Conservation (phyloP, 1,140 invertebrate genomes). For the Calliphora vicina region DNA sequence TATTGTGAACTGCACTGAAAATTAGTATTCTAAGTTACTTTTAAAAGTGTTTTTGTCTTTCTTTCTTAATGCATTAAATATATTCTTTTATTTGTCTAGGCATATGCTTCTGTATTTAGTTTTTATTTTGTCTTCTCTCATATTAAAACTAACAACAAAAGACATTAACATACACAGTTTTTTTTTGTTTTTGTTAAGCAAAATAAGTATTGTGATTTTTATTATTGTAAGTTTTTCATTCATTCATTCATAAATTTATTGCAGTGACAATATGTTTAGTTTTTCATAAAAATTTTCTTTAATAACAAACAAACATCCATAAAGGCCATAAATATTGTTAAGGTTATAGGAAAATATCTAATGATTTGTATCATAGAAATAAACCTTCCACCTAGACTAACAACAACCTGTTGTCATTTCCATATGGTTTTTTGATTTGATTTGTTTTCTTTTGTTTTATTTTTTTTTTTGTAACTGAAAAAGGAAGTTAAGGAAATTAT, state of each 20-base stretch:
- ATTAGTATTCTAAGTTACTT: neutral
- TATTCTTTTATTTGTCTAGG: neutral
- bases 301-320: neutral
- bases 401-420: neutral
- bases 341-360: too few species aligned
- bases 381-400: too few species aligned
- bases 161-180: too few species aligned
- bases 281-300: neutral
- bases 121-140: too few species aligned
- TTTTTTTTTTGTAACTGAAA: neutral
- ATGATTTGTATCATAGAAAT: neutral
- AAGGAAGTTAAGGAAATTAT: neutral
- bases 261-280: neutral
- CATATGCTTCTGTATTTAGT: slow-evolving; percentile 6
- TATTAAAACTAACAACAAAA: too few species aligned
- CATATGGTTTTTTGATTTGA: neutral
- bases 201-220: neutral
- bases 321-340: neutral
- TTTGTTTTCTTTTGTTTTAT: too few species aligned
- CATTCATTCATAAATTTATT: slow-evolving; percentile 13
- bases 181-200: neutral
- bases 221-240: neutral
- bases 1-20: neutral
- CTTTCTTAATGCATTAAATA: neutral
- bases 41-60: neutral